Base-by-base conservation (phyloP, 2,797 vertebrate species). In the Hoplostethus mediterraneus region DNA sequence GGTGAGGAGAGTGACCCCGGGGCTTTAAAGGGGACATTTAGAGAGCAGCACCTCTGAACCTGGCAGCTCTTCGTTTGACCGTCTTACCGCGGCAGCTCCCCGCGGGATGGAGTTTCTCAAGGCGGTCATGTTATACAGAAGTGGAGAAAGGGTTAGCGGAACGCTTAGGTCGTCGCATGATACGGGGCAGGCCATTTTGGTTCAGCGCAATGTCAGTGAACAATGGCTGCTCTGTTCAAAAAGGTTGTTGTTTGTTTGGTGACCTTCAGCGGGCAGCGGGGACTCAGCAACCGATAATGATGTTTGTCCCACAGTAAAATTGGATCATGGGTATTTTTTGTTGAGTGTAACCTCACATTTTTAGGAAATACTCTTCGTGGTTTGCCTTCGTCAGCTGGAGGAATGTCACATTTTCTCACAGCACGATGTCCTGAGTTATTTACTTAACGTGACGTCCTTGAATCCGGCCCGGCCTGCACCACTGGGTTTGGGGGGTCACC, bases 1-100 rank as follows among this genome's bases (percentile, higher is more conserved):
- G 71, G 66, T 28, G 77, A 81, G 77, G 85, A 87, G 74, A 71
- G 67, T 55, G 67, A 80, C 85, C 72, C 81, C 72, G 16, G 52
- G 71, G 62, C 67, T 74, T 67, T 21, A 21, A 21, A 36, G 66
- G 16, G 21, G 21, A 21, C 21, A 21, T 21, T 21, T 21, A 56
- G 65, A 28, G 48, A 71, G 60, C 59, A 58, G 48, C 75, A 70
- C 77, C 74, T 75, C 47, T 84, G 61, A 68, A 81, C 73, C 54
- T 53, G 72, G 33, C 33, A 9, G 66, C 64, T 72, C 65, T 71
- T 31, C 65, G 61, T 80, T 51, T 77, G 36, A 55, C 79, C 56
- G 40, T 48, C 10, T 63, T 5, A 2, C 54, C 17, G 54, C n/a
- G n/a, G n/a, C n/a, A n/a, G n/a, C 45, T 57, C 21, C 21, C 21